These are phyloP conservation scores for Laothoe populi DNA, from an alignment of 2,888 invertebrate genomes.

Conservation along the genomic window DNA sequence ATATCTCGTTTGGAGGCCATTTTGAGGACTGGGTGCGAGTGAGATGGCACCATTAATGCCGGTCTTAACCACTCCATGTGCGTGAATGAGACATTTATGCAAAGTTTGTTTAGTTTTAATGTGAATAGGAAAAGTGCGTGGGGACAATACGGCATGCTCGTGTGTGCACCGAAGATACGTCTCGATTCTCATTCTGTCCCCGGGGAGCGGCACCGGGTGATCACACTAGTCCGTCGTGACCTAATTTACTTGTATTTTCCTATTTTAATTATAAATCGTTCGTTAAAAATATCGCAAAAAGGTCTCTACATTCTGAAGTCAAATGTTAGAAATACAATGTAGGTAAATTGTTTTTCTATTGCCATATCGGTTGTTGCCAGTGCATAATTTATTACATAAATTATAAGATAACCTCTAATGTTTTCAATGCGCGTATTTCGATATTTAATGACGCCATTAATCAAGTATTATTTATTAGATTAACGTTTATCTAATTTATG, in stretches of 20 bases:
- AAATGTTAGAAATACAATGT: slow-evolving; percentile 13
- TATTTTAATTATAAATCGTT: background rate
- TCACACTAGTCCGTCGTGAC: slow-evolving; percentile 35
- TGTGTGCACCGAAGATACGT: slow-evolving; percentile 47
- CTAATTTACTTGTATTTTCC: slow-evolving; percentile 34
- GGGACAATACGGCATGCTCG: slow-evolving; percentile 53
- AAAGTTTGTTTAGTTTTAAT: slow-evolving; percentile 82
- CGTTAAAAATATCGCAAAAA: slow-evolving; percentile 1
- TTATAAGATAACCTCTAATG: slow-evolving; percentile 11
- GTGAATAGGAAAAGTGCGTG: slow-evolving; percentile 65
- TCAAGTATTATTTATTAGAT: slow-evolving; percentile 12
- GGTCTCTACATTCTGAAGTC: background rate
- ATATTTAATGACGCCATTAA: slow-evolving; percentile 15
- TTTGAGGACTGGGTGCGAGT: slow-evolving; percentile 79
- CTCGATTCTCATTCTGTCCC: slow-evolving; percentile 33
- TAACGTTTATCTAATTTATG: slow-evolving; percentile 15
- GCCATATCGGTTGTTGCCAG: slow-evolving; percentile 16
- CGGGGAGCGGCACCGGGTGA: slow-evolving; percentile 36
- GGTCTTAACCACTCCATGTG: slow-evolving; percentile 63
- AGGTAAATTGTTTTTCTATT: slow-evolving; percentile 8
- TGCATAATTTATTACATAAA: slow-evolving; percentile 17
- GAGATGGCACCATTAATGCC: slow-evolving; percentile 62
- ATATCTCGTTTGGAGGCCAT: slow-evolving; percentile 85
- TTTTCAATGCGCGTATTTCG: slow-evolving; percentile 7
- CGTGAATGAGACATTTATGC: slow-evolving; percentile 83